phyloP scores from a whole-genome alignment of 2,888 invertebrate genomes.

The Synergus umbraculus region DNA sequence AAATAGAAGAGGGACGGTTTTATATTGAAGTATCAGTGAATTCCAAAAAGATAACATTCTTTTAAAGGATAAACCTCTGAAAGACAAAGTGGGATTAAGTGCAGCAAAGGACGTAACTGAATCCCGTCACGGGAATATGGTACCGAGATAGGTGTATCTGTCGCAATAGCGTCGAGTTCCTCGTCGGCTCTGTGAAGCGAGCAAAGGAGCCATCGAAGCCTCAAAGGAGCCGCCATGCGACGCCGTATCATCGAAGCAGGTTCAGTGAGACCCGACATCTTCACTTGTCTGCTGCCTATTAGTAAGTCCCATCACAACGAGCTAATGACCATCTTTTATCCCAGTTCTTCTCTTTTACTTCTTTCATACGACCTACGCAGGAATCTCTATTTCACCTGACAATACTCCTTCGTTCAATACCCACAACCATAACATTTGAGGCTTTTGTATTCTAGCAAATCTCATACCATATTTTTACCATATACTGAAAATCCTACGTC shows the following conservation, averaged over 20 bases:
- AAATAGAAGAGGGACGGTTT: too few species aligned
- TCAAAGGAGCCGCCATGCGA: slow-evolving; percentile 72
- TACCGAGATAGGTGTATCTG: slow-evolving; percentile 61
- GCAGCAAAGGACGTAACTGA: slow-evolving; percentile 28
- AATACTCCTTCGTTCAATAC: slow-evolving; percentile 11
- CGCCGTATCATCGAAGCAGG: slow-evolving; percentile 68
- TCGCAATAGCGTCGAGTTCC: slow-evolving; percentile 60
- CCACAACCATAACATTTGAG: slow-evolving; percentile 31
- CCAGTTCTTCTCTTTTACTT: slow-evolving; percentile 46
- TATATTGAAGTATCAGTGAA: too few species aligned
- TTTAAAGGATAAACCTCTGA: background rate
- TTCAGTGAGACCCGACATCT: slow-evolving; percentile 66
- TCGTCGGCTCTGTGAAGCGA: slow-evolving; percentile 64
- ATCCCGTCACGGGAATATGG: slow-evolving; percentile 53
- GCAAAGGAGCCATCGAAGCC: slow-evolving; percentile 61
- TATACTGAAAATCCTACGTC: slow-evolving; percentile 9
- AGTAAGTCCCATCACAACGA: slow-evolving; percentile 70
- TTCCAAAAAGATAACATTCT: background rate
- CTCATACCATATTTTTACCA: background rate
- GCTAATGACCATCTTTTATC: slow-evolving; percentile 69
- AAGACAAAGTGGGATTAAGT: slow-evolving; percentile 2
- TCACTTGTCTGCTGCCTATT: slow-evolving; percentile 72
- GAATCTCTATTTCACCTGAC: slow-evolving; percentile 30
- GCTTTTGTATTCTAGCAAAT: slow-evolving; percentile 28
- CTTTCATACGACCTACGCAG: slow-evolving; percentile 18